These are phyloP conservation scores for Callithrix jacchus DNA, from an alignment of 2,113 vertebrate species.

Conservation along the genomic window DNA sequence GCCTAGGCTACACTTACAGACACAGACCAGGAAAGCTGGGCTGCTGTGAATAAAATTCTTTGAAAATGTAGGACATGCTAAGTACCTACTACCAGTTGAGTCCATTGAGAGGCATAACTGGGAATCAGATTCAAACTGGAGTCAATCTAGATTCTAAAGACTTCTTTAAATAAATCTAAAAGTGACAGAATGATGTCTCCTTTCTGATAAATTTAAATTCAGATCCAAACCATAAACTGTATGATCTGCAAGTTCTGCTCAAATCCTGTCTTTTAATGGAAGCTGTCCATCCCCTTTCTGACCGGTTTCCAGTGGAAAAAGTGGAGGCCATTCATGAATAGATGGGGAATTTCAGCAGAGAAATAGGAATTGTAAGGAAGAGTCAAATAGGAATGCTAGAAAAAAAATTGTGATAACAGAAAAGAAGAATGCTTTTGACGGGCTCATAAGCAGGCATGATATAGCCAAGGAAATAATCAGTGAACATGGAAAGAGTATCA, in stretches of 20 bases:
- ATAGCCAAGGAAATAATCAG: not conserved
- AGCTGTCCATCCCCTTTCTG: not conserved
- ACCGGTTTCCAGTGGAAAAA: not conserved
- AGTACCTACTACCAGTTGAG: not conserved
- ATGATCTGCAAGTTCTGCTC: not conserved
- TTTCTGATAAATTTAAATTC: constrained; percentile 13
- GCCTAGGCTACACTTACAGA: not conserved
- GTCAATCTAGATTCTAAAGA: not conserved
- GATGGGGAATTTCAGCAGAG: not conserved
- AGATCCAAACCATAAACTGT: not conserved
- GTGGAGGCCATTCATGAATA: not conserved
- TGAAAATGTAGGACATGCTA: not conserved
- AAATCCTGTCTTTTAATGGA: not conserved
- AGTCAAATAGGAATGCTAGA: not conserved
- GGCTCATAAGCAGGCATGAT: not conserved
- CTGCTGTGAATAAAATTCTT: not conserved
- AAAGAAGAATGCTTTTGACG: not conserved
- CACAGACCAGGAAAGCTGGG: not conserved
- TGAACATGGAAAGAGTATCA: not conserved
- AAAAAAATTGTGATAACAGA: not conserved
- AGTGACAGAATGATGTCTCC: not conserved
- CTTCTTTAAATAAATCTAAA: not conserved
- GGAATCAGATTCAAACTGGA: not conserved
- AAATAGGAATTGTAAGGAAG: not conserved
- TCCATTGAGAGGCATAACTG: not conserved